Percentiles rank a stretch among this genome's conserved stretches.
Conservation (phyloP, 2,888 invertebrate genomes). For the Silvanus unidentatus region DNA sequence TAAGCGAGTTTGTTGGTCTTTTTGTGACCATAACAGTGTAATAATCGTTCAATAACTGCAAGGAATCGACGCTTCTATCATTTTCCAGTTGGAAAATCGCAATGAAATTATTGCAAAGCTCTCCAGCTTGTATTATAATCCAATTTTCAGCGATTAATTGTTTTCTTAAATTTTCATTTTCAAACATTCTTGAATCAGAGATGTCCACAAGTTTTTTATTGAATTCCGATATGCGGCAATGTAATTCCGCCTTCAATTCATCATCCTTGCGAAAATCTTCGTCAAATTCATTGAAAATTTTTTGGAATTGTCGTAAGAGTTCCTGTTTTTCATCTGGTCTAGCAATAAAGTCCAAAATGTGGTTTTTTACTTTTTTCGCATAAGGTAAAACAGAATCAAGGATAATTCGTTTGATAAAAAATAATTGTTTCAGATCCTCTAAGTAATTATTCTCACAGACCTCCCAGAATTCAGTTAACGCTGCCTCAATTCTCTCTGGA, state of each 20-base stretch:
- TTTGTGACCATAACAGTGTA: constrained; percentile 42
- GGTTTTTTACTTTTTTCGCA: constrained; percentile 49
- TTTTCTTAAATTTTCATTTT: constrained; percentile 51
- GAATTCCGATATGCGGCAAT: constrained; percentile 41
- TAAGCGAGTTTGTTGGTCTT: constrained; percentile 21
- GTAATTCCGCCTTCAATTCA: constrained; percentile 58
- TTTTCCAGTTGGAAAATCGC: constrained; percentile 57
- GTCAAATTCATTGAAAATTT: constrained; percentile 55
- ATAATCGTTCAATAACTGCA: constrained; percentile 47
- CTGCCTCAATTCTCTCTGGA: constrained; percentile 29
- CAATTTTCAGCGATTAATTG: constrained; percentile 54
- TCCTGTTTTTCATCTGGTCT: constrained; percentile 56
- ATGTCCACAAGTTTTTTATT: constrained; percentile 50
- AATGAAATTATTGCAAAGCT: constrained; percentile 53
- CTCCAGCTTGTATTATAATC: constrained; percentile 51
- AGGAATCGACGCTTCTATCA: constrained; percentile 50
- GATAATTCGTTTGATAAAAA: constrained; percentile 54
- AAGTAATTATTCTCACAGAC: constrained; percentile 45
- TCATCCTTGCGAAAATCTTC: constrained; percentile 53
- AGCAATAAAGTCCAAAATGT: constrained; percentile 52
- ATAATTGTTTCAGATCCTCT: constrained; percentile 51
- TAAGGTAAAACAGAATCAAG: constrained; percentile 55
- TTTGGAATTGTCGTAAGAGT: constrained; percentile 53
- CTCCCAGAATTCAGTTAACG: constrained; percentile 46
- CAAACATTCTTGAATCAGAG: constrained; percentile 52